phyloP scores from a whole-genome alignment of 1,140 invertebrate species.

The Ruditapes philippinarum region DNA sequence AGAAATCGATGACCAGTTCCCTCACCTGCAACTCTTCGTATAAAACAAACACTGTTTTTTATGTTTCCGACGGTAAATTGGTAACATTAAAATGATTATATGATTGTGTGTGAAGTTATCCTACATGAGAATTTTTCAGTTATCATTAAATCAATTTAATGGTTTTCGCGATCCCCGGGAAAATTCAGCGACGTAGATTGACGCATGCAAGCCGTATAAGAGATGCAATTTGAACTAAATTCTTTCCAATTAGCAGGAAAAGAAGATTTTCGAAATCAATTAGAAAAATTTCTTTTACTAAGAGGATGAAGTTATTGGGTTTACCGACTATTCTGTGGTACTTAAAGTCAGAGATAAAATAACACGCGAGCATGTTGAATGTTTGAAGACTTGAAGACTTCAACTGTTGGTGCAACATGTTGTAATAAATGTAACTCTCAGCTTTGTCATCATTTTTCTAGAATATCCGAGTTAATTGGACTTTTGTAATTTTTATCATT shows the following conservation, averaged over 20 bases:
- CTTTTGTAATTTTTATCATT: too few relatives aligned
- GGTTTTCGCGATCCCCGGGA: not conserved
- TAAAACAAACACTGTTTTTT: too few relatives aligned
- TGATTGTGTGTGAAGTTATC: conserved; percentile 28
- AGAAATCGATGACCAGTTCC: too few relatives aligned
- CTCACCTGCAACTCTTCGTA: too few relatives aligned
- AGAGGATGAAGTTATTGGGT: conserved; percentile 1
- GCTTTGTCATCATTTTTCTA: too few relatives aligned
- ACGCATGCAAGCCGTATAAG: conserved; percentile 21
- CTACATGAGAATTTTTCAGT: conserved; percentile 25
- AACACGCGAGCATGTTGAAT: not conserved
- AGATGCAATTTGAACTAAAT: conserved; percentile 25
- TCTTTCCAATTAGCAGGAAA: conserved; percentile 45
- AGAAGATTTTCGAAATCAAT: conserved; percentile 61
- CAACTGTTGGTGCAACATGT: too few relatives aligned
- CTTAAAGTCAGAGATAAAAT: conserved; percentile 16
- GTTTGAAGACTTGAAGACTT: too few relatives aligned
- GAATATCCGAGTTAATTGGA: too few relatives aligned
- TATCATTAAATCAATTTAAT: conserved; percentile 47
- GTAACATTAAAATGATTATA: conserved; percentile 29
- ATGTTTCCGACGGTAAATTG: too few relatives aligned
- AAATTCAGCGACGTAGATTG: conserved; percentile 2
- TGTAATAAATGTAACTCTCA: too few relatives aligned
- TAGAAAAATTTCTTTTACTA: conserved; percentile 45
- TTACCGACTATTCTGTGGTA: not conserved